Evolutionary conservation across 2,797 vertebrate species (phyloP).

Genomic region (Potorous gilbertii): DNA sequence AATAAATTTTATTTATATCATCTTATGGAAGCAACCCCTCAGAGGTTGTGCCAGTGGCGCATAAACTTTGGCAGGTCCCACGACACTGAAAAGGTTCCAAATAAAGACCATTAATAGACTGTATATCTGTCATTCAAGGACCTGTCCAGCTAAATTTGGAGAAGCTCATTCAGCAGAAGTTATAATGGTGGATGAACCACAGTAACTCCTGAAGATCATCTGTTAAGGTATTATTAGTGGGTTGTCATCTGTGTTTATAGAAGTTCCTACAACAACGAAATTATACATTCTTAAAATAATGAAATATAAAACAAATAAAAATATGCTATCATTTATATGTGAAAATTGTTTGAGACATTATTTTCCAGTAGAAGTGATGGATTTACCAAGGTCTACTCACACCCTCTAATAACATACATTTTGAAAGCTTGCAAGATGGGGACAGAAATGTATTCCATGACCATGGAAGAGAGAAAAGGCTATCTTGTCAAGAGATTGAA

Average conservation of each 20-base stretch:
- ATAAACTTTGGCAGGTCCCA: background rate
- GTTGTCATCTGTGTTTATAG: background rate
- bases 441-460: background rate
- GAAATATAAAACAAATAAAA: background rate
- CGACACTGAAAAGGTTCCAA: background rate
- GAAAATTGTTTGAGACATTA: background rate
- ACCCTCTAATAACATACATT: background rate
- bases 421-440: background rate
- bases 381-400: background rate
- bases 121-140: background rate
- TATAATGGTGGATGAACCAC: background rate
- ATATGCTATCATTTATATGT: background rate
- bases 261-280: background rate
- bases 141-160: background rate
- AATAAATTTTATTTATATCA: background rate
- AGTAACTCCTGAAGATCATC: background rate
- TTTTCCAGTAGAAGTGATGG: background rate
- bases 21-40: background rate
- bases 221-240: background rate
- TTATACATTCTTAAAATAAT: background rate
- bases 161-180: background rate
- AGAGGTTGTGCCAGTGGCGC: background rate
- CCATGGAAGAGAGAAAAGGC: background rate
- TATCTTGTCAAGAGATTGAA: slow-evolving; percentile 2
- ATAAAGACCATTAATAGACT: background rate